Base-by-base conservation (phyloP, 2,113 vertebrate species). In the Tragulus kanchil region DNA sequence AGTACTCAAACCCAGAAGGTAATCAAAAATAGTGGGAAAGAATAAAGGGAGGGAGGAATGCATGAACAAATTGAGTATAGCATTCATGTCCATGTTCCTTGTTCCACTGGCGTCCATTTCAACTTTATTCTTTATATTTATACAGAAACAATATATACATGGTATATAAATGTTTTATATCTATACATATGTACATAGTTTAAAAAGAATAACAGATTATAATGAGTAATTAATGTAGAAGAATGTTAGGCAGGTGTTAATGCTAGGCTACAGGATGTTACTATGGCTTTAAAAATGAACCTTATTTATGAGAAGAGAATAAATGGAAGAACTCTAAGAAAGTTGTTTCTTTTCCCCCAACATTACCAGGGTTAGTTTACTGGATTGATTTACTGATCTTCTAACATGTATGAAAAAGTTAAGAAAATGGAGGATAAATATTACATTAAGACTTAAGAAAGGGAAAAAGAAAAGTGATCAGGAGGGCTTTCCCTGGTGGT, bases 351-450 rank as follows among this genome's bases (percentile, higher is more conserved):
- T 36, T 36, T 36, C 36, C 36, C 36, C 36, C 36, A 36, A 36
- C 36, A 36, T 36, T 36, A 36, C 36, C 36, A 36, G 36, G 36
- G 19, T 73, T 83, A 64, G 15, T 56, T 50, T 23, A 13, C 6
- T 28, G 83, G 12, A 71, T 16, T 85, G 6, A 78, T 50, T 89
- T 91, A 12, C 69, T 94, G 25, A 8, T 52, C 56, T 92, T 88
- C 36, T 58, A 54, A 59, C 15, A 48, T 8, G 1, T 78, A 62
- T 23, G 16, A 95, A 95, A 69, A 82, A 16, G 45, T 64, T 83
- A 87, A 81, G 52, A 56, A 97, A 90, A 86, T 85, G 25, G 86
- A 59, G 36, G 17, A 8, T 87, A 65, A 92, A 62, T 65, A 42
- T 54, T 69, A 62, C 3, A 28, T 8, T 56, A 83, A 81, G 12